Conservation (phyloP, 2,888 invertebrate genomes). For the Thereva unica region DNA sequence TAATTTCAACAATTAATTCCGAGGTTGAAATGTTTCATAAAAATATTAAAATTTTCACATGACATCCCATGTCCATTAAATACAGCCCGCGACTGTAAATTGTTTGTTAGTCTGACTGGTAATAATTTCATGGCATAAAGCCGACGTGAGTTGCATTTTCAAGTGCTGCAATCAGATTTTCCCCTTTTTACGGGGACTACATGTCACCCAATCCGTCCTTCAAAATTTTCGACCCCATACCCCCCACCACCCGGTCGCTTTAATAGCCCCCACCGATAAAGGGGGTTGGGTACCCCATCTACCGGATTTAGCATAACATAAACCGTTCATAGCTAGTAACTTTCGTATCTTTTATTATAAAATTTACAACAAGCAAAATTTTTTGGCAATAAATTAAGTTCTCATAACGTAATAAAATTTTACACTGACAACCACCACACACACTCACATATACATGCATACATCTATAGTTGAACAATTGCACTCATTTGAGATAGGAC, state of each 20-base stretch:
- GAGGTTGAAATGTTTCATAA: too few relatives aligned
- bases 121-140: conserved; percentile 19
- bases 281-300: too few relatives aligned
- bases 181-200: conserved; percentile 1
- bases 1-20: too few relatives aligned
- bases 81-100: too few relatives aligned
- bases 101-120: neutral
- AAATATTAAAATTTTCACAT: too few relatives aligned
- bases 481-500: conserved; percentile 30
- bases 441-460: too few relatives aligned
- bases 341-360: conserved; percentile 31
- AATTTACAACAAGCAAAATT: conserved; percentile 40
- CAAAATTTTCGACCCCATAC: neutral
- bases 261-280: too few relatives aligned
- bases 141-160: conserved; percentile 33
- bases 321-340: neutral
- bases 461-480: conserved; percentile 20
- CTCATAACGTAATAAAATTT: conserved; percentile 57
- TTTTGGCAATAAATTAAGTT: conserved; percentile 57
- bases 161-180: conserved; percentile 32
- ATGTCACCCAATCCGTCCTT: neutral
- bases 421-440: conserved; percentile 49
- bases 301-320: too few relatives aligned
- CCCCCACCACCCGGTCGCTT: neutral
- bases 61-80: too few relatives aligned